Evolutionary conservation across 2,113 vertebrate genomes (phyloP).

Genomic region (Crotalus tigris): DNA sequence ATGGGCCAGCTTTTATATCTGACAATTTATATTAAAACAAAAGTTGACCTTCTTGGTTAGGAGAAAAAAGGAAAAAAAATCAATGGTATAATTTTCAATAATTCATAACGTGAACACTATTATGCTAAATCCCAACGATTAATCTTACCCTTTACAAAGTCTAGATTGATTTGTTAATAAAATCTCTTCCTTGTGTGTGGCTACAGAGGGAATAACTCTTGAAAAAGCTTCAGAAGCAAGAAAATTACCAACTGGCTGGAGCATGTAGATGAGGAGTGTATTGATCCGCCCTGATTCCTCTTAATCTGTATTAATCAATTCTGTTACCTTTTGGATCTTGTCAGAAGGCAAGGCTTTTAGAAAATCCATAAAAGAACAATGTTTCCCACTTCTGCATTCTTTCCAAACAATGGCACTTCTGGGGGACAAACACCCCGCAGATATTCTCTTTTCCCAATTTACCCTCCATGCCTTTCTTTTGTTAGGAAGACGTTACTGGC

Average conservation of each 20-base stretch:
- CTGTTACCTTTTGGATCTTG: conserved; percentile 81
- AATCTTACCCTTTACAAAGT: conserved; percentile 85
- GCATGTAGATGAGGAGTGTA: conserved; percentile 84
- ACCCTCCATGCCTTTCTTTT: conserved; percentile 32
- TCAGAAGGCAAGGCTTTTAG: conserved; percentile 72
- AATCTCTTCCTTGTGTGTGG: conserved; percentile 76
- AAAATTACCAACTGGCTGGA: conserved; percentile 79
- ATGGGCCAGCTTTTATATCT: conserved; percentile 73
- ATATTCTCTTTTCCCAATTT: not conserved
- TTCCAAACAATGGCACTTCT: conserved; percentile 47
- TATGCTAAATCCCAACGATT: conserved; percentile 81
- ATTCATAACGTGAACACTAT: conserved; percentile 78
- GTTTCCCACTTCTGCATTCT: conserved; percentile 44
- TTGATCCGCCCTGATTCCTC: conserved; percentile 82
- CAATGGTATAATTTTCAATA: conserved; percentile 81
- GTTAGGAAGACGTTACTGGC: conserved; percentile 1
- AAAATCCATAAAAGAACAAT: conserved; percentile 67
- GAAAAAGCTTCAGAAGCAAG: conserved; percentile 80
- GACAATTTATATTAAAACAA: conserved; percentile 80
- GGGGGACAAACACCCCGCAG: not conserved
- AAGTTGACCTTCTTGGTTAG: conserved; percentile 76
- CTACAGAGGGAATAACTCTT: conserved; percentile 81
- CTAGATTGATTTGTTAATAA: conserved; percentile 85
- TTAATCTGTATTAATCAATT: conserved; percentile 85
- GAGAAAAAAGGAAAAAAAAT: conserved; percentile 67